These are phyloP conservation scores for Sialia sialis DNA, from an alignment of 2,113 vertebrate species.

Conservation along the genomic window DNA sequence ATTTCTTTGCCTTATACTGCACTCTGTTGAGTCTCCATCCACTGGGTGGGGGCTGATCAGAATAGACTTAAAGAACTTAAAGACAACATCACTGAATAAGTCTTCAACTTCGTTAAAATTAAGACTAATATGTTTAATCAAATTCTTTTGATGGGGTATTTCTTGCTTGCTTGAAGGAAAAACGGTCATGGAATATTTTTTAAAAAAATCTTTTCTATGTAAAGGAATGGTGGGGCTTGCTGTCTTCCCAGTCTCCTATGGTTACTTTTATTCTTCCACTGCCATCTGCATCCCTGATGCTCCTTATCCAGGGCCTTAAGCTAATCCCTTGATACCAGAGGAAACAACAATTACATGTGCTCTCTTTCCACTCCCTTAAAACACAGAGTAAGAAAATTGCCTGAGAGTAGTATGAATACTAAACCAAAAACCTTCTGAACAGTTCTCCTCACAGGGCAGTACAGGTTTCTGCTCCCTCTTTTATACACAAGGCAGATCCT, in stretches of 20 bases:
- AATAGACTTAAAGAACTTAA: slow-evolving; percentile 60
- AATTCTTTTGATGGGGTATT: neutral
- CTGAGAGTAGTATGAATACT: neutral
- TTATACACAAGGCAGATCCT: fast-evolving
- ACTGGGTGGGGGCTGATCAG: neutral
- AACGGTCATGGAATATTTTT: neutral
- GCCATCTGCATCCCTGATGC: neutral
- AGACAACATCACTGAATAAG: slow-evolving; percentile 74
- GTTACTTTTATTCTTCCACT: neutral
- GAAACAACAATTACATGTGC: neutral
- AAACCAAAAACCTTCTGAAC: neutral
- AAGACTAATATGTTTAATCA: slow-evolving; percentile 64
- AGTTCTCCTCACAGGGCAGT: neutral
- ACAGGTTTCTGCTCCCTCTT: neutral
- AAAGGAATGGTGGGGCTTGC: neutral
- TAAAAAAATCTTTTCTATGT: neutral
- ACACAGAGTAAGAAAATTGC: neutral
- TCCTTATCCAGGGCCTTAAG: neutral
- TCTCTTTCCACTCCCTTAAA: neutral
- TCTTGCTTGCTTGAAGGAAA: neutral
- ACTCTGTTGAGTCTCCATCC: neutral
- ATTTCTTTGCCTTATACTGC: neutral
- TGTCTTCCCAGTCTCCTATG: neutral
- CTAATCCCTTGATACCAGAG: neutral
- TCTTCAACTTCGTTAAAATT: slow-evolving; percentile 63